Conservation (phyloP, 2,113 vertebrate genomes). For the Nannospalax galili region DNA sequence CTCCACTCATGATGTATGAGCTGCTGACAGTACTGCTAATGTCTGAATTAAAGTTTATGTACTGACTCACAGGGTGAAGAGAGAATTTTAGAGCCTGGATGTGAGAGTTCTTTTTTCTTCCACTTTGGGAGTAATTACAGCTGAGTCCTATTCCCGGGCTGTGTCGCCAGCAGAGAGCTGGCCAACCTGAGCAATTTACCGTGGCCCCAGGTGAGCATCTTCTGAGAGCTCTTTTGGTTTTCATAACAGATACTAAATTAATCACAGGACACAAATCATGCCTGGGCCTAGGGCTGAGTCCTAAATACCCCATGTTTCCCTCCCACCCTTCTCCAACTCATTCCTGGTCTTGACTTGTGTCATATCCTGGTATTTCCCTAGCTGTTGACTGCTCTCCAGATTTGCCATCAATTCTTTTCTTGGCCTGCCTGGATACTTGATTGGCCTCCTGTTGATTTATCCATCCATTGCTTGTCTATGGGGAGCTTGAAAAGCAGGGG, state of each 20-base stretch:
- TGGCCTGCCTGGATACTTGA: background rate
- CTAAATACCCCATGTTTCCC: background rate
- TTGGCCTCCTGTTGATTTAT: background rate
- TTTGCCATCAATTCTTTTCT: background rate
- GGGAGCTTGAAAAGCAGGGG: background rate
- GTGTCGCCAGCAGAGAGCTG: background rate
- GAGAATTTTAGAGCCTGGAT: slow-evolving; percentile 72
- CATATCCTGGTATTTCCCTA: background rate
- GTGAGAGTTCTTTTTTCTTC: slow-evolving; percentile 72
- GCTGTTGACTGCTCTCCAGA: background rate
- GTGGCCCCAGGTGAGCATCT: slow-evolving; percentile 27
- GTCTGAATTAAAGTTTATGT: slow-evolving; percentile 79
- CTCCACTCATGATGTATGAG: slow-evolving; percentile 60
- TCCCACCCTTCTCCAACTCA: rapidly evolving
- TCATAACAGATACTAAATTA: slow-evolving; percentile 27
- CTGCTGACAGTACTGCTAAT: slow-evolving; percentile 70
- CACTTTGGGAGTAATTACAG: slow-evolving; percentile 59
- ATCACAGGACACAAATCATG: background rate
- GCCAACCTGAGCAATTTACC: background rate
- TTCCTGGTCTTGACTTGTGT: too few relatives aligned
- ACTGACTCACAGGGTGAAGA: slow-evolving; percentile 67
- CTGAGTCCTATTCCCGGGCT: background rate
- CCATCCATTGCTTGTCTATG: background rate
- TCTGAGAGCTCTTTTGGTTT: background rate
- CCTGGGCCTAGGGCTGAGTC: background rate